Evolutionary conservation across 2,113 vertebrate species (phyloP).

Genomic region (Pseudorasbora parva): DNA sequence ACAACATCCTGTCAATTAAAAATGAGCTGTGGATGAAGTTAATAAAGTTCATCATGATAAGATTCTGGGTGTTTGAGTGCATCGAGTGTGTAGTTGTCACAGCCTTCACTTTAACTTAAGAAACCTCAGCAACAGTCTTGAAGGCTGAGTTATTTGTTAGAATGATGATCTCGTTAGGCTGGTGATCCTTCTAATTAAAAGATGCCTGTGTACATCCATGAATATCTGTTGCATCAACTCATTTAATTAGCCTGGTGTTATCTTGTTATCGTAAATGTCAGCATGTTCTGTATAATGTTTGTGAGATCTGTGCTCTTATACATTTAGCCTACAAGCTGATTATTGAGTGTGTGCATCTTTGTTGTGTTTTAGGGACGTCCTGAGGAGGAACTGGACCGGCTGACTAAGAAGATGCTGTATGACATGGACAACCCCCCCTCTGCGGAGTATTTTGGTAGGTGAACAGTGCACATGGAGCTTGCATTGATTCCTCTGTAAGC

Average conservation of each 20-base stretch:
- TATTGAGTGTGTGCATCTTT: not conserved
- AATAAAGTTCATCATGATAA: not conserved
- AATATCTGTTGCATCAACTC: slow-evolving; percentile 13
- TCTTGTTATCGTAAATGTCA: not conserved
- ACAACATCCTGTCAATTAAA: slow-evolving; percentile 16
- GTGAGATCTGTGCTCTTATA: not conserved
- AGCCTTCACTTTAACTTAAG: slow-evolving; percentile 1
- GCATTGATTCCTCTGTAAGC: not conserved
- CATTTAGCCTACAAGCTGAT: not conserved
- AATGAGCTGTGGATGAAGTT: not conserved
- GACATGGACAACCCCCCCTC: slow-evolving; percentile 98
- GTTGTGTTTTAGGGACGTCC: slow-evolving; percentile 77
- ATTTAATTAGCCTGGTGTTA: slow-evolving; percentile 13
- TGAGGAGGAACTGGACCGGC: slow-evolving; percentile 94
- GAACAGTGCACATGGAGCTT: not conserved
- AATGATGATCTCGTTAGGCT: not conserved
- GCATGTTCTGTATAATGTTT: not conserved
- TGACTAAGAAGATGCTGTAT: slow-evolving; percentile 98
- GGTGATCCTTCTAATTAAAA: slow-evolving; percentile 10
- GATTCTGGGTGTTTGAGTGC: not conserved
- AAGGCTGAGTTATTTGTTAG: not conserved
- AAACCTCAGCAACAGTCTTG: slow-evolving; percentile 13
- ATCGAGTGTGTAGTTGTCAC: not conserved
- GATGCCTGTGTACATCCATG: not conserved
- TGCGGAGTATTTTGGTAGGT: slow-evolving; percentile 93